Base-by-base conservation (phyloP, 2,797 vertebrate genomes). In the Schizothorax lantsangensis region DNA sequence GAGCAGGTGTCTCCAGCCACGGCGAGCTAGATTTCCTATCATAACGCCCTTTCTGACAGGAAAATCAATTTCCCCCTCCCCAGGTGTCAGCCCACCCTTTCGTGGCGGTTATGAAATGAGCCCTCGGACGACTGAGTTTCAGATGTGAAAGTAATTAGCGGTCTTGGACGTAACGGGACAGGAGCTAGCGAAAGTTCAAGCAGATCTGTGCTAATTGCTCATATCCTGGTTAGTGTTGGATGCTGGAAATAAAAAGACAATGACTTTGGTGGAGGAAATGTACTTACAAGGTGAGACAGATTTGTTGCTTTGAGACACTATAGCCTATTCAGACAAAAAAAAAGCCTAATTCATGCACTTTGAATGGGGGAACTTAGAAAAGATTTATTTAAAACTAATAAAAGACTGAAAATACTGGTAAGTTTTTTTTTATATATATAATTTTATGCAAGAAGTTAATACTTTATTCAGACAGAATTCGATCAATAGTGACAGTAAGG, bases 1-100 rank as follows among this genome's bases (percentile, higher is more conserved):
- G 92, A 95, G 93, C 94, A 94, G 92, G 93, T 94, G 94, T 93
- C 93, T 93, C 93, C 93, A 94, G 92, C 94, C 94, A 94, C 93
- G 93, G 91, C 92, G 89, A 93, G 94, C 94, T 84, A 91, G 88
- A 87, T 90, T 91, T 94, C 93, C 92, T 94, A 95, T 95, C 94
- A 95, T 94, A 90, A 84, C 83, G 92, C 43, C 94, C 93, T 93
- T 91, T 93, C 92, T 93, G 94, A 95, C 94, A 95, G 92, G 90
- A 91, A 94, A 95, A 96, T 96, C 95, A 94, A 96, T 95, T 93
- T 91, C 92, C 92, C 89, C 91, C 89, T 92, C 88, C 90, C 89
- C 91, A 90, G 79, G 81, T 92, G 83, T 83, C 86, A 71, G 77
- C 36, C 88, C 38, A 88, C 71, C 87, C 89, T 87, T 90, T 92